A percentile compares a stretch with the other conserved stretches of the same genome.
These are phyloP conservation scores for Aculops lycopersici DNA, from an alignment of 1,140 invertebrate genomes.

Conservation along the genomic window DNA sequence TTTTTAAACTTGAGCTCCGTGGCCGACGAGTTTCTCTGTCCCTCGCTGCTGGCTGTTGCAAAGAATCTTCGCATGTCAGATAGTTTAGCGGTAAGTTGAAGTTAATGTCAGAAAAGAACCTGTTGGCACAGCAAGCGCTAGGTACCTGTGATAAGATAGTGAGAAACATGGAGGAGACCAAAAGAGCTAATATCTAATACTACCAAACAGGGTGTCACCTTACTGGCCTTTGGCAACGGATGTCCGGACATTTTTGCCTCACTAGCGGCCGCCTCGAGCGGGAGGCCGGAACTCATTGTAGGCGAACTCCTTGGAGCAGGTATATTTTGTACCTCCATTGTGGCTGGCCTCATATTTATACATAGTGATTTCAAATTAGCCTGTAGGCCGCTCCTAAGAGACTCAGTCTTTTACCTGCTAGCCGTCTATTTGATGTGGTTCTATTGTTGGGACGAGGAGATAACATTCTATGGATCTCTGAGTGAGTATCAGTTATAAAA, in stretches of 20 bases:
- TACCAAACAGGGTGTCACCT: constrained; percentile 25
- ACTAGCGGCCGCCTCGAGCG: constrained; percentile 18
- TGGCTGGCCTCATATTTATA: constrained; percentile 26
- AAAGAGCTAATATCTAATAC: constrained; percentile 3
- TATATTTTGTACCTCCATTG: constrained; percentile 30
- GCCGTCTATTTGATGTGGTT: constrained; percentile 14
- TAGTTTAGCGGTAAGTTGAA: constrained; percentile 24
- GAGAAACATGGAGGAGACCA: not conserved
- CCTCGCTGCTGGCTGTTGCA: constrained; percentile 28
- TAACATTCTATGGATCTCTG: not conserved
- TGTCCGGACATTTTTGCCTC: constrained; percentile 38
- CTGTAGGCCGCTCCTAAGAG: constrained; percentile 26
- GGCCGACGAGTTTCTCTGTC: constrained; percentile 21
- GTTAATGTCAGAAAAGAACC: constrained; percentile 2
- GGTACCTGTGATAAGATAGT: constrained; percentile 1
- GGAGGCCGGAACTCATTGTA: constrained; percentile 23
- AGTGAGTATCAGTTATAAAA: not conserved
- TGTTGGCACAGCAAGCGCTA: not conserved
- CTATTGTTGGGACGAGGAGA: not conserved
- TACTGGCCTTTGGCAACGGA: constrained; percentile 46
- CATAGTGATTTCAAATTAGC: constrained; percentile 24
- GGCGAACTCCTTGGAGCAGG: constrained; percentile 23
- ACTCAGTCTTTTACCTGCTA: constrained; percentile 27
- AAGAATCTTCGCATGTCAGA: constrained; percentile 28
- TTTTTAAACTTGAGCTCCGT: constrained; percentile 2